These are phyloP conservation scores for Pteromalus puparum DNA, from an alignment of 1,140 invertebrate genomes.

Conservation along the genomic window DNA sequence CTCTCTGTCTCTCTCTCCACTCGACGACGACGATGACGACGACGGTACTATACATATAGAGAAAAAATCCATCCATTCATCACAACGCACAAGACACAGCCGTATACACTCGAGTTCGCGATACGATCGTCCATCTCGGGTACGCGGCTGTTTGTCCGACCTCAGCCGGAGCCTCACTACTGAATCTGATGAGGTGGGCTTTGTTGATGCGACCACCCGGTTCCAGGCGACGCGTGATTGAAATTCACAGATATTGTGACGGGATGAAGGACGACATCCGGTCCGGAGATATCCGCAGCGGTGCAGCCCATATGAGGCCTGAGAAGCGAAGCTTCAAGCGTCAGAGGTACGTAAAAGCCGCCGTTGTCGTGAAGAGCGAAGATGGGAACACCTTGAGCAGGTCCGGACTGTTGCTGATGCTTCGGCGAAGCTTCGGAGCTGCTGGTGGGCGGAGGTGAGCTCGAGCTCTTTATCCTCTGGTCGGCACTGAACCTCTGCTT, in stretches of 20 bases:
- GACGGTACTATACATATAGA: background rate
- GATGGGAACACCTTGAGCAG: slow-evolving; percentile 80
- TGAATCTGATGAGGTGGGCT: slow-evolving; percentile 65
- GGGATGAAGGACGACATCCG: slow-evolving; percentile 87
- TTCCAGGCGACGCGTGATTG: slow-evolving; percentile 62
- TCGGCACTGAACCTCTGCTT: slow-evolving; percentile 86
- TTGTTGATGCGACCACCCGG: slow-evolving; percentile 65
- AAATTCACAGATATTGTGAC: slow-evolving; percentile 95
- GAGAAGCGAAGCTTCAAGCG: slow-evolving; percentile 87
- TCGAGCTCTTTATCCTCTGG: slow-evolving; percentile 71
- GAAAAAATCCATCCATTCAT: background rate
- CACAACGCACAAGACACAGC: background rate
- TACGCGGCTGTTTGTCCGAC: background rate
- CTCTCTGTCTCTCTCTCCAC: too few relatives aligned
- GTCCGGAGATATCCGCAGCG: slow-evolving; percentile 72
- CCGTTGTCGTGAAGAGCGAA: slow-evolving; percentile 90
- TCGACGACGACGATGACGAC: background rate
- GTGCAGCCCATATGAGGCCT: slow-evolving; percentile 81
- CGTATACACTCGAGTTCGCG: background rate
- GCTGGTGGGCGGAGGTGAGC: slow-evolving; percentile 57
- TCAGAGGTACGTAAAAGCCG: slow-evolving; percentile 93
- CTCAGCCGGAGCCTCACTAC: slow-evolving; percentile 17
- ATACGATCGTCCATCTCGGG: background rate
- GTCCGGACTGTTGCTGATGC: slow-evolving; percentile 61
- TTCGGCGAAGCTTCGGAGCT: slow-evolving; percentile 27